Conservation (phyloP, 1,140 invertebrate genomes). For the Eueides isabella region DNA sequence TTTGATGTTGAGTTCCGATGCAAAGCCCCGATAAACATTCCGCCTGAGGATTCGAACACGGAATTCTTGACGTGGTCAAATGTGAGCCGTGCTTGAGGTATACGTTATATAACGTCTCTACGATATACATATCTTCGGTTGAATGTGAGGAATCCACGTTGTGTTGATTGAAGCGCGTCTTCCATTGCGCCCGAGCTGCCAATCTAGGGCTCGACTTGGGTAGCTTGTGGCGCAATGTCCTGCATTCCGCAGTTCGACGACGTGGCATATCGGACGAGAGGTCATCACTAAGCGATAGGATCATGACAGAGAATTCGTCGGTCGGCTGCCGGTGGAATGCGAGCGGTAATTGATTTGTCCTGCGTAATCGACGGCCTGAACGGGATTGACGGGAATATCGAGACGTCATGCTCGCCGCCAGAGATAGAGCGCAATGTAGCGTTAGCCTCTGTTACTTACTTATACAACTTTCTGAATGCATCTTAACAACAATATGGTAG, state of each 20-base stretch:
- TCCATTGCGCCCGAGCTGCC: conserved; percentile 63
- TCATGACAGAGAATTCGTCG: conserved; percentile 79
- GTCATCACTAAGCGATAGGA: conserved; percentile 68
- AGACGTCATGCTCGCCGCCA: conserved; percentile 53
- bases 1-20: conserved; percentile 68
- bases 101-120: conserved; percentile 45
- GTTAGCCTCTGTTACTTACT: conserved; percentile 16
- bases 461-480: conserved; percentile 6
- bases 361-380: conserved; percentile 68
- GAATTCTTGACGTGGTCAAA: conserved; percentile 74
- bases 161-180: conserved; percentile 68
- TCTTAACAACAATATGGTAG: not conserved
- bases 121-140: conserved; percentile 53
- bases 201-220: conserved; percentile 54
- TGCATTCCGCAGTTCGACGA: conserved; percentile 63
- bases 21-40: conserved; percentile 76
- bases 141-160: conserved; percentile 68
- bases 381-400: conserved; percentile 70
- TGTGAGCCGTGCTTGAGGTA: conserved; percentile 62
- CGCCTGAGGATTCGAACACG: conserved; percentile 70
- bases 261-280: conserved; percentile 62
- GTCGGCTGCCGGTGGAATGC: conserved; percentile 71
- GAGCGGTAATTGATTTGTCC: conserved; percentile 80
- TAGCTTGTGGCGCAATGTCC: conserved; percentile 61
- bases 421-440: conserved; percentile 39